phyloP scores from a whole-genome alignment of 2,797 vertebrate species.

The Mallotus villosus region DNA sequence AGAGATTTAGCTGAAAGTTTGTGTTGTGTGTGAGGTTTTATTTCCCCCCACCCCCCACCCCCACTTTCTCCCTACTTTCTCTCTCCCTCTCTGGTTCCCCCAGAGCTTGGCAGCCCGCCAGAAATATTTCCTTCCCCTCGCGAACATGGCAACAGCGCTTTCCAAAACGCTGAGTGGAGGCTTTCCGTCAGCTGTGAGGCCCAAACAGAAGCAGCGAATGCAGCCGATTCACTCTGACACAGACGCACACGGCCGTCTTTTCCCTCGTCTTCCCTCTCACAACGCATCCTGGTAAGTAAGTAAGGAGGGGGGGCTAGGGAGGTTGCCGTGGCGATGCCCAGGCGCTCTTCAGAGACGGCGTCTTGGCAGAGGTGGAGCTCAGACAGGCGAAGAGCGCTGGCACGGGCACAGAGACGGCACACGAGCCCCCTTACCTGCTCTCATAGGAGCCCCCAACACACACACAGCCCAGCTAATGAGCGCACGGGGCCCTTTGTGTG shows the following conservation, averaged over 20 bases:
- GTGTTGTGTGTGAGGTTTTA: constrained; percentile 37
- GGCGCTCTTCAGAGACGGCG: constrained; percentile 55
- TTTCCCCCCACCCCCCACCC: constrained; percentile 1
- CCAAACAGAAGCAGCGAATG: too few species aligned
- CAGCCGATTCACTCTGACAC: neutral
- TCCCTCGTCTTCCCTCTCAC: neutral
- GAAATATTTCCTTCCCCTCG: constrained; percentile 52
- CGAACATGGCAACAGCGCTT: constrained; percentile 47
- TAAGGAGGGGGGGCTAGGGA: too few species aligned
- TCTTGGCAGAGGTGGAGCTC: constrained; percentile 41
- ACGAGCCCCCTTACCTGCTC: neutral
- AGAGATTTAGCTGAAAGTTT: constrained; percentile 41
- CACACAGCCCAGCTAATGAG: constrained; percentile 63
- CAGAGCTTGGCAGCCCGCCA: constrained; percentile 57
- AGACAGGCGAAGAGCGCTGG: constrained; percentile 50
- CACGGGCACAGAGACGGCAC: constrained; percentile 23
- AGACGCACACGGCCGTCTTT: too few species aligned
- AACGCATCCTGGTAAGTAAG: neutral
- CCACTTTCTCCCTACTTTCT: neutral
- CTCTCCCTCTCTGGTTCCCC: constrained; percentile 41
- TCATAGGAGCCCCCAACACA: constrained; percentile 32
- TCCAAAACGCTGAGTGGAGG: constrained; percentile 43
- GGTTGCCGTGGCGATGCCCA: constrained; percentile 46
- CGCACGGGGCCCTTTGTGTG: constrained; percentile 40
- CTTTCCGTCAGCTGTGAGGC: constrained; percentile 38